These are phyloP conservation scores for Balanococcus diminutus DNA, from an alignment of 2,888 invertebrate genomes.

Conservation along the genomic window DNA sequence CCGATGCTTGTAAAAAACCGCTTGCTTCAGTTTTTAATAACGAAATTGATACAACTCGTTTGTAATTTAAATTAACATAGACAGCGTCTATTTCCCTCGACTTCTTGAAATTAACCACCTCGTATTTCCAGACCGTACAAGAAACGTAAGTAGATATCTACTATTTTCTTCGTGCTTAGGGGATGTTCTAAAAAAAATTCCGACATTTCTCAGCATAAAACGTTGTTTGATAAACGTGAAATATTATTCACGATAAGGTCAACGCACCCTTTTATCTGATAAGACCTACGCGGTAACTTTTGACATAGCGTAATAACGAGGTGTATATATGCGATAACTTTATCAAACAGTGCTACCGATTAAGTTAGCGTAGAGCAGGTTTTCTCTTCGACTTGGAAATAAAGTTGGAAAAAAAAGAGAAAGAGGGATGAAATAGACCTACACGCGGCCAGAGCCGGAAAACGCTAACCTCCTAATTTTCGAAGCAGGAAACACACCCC, in stretches of 20 bases:
- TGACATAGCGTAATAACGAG: neutral
- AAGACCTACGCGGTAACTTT: neutral
- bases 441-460: neutral
- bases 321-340: constrained; percentile 10
- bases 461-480: constrained; percentile 16
- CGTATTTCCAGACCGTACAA: neutral
- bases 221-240: constrained; percentile 15
- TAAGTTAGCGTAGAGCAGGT: neutral
- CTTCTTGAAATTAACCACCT: neutral
- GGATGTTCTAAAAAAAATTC: constrained; percentile 1
- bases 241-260: constrained; percentile 16
- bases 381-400: neutral
- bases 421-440: neutral
- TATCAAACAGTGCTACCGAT: constrained; percentile 17
- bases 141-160: neutral
- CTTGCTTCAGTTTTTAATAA: neutral
- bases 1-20: too few species aligned
- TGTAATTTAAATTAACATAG: neutral
- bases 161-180: neutral
- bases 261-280: constrained; percentile 10
- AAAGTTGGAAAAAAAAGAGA: neutral
- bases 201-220: neutral
- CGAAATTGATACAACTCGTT: neutral
- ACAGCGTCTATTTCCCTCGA: neutral
- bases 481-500: constrained; percentile 12